Conservation (phyloP, 2,113 vertebrate genomes). For the Rhinopomastus cyanomelas region DNA sequence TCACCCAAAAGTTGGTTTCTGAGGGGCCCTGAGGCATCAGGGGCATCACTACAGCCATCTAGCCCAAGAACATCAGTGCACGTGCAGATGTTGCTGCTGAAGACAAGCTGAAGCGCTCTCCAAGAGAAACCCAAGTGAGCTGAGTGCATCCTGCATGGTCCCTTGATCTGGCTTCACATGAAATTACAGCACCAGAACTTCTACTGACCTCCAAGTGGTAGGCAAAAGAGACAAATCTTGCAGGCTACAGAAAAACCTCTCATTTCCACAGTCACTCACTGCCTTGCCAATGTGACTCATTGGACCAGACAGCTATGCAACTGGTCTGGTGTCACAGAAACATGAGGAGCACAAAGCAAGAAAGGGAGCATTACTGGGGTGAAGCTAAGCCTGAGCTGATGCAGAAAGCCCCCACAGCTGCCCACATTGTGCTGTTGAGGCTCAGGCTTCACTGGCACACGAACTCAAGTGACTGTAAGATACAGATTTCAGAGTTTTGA, state of each 20-base stretch:
- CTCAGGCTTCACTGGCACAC: not conserved
- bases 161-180: not conserved
- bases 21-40: not conserved
- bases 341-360: not conserved
- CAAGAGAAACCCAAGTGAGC: not conserved
- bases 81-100: not conserved
- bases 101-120: not conserved
- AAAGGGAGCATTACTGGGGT: not conserved
- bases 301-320: not conserved
- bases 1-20: not conserved
- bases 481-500: not conserved
- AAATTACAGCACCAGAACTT: not conserved
- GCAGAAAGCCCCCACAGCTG: not conserved
- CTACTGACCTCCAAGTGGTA: not conserved
- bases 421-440: rapidly evolving
- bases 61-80: not conserved
- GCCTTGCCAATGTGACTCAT: not conserved
- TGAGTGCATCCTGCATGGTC: rapidly evolving
- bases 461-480: not conserved
- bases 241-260: not conserved
- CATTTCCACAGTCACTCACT: not conserved
- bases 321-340: not conserved
- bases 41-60: not conserved
- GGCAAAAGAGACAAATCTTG: not conserved
- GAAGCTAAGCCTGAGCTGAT: not conserved